A percentile compares a stretch with the other conserved stretches of the same genome.
Conservation (phyloP, 1,140 invertebrate species). For the Oryctes rhinoceros region DNA sequence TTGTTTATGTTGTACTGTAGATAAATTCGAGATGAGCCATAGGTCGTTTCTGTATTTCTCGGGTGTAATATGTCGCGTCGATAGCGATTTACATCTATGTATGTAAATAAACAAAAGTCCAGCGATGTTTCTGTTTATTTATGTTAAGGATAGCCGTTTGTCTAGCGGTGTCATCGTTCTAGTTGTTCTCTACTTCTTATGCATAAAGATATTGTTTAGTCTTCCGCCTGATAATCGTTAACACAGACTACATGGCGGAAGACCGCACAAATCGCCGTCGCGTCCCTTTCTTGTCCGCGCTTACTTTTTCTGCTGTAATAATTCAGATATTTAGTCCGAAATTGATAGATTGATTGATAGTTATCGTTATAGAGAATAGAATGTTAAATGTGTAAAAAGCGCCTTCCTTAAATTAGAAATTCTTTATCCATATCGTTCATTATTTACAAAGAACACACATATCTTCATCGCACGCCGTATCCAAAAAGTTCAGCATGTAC, state of each 20-base stretch:
- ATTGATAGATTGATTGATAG: no score
- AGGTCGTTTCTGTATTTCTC: neutral
- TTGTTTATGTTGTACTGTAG: neutral
- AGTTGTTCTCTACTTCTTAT: neutral
- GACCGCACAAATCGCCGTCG: neutral
- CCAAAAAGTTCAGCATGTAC: no score
- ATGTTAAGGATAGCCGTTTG: neutral
- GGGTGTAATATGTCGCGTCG: neutral
- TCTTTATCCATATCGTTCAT: no score
- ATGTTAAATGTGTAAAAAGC: no score
- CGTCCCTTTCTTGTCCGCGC: no score
- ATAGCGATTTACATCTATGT: neutral
- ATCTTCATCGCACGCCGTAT: no score
- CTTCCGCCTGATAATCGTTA: neutral
- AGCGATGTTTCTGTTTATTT: neutral
- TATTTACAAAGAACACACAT: no score
- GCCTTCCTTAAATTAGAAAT: no score
- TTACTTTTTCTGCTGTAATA: no score
- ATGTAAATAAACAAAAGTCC: conserved; percentile 11
- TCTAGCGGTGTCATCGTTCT: conserved; percentile 9
- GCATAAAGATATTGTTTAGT: conserved; percentile 18
- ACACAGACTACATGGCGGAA: neutral
- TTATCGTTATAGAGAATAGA: no score
- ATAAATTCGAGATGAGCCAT: neutral
- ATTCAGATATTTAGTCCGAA: no score